Evolutionary conservation across 2,113 vertebrate species (phyloP), one percentile per base, ranked within the genome.

Genomic region (Sialia sialis): DNA sequence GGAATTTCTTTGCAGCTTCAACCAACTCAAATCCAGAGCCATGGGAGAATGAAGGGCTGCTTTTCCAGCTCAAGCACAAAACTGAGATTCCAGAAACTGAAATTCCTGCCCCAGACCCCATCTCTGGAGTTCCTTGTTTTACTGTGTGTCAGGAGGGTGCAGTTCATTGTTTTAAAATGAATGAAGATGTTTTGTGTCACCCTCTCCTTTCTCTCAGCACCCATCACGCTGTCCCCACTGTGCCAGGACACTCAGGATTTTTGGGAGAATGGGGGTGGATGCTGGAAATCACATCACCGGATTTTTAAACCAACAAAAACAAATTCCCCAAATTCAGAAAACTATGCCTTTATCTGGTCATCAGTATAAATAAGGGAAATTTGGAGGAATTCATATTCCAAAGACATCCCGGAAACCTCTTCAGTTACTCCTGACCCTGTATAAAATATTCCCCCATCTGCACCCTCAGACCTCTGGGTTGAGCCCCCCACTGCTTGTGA

Each of bases 111-210:
- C 41, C 67, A 51, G 70, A 56, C 7, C 9, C 2, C 41, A 6
- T 21, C 41, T 89, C 74, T 22, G 43, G 77, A 66, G 81, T 41
- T 59, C 48, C 9, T 21, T 48, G 69, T 74, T 73, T 51, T 20
- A 16, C 55, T 16, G 0, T 0, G 16, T 26, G 58, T 36, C 7
- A 0, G 0, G 0, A 74, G 68, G 64, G 12, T 9, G 9, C 1
- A 46, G 51, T 11, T 77, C 48, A 49, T 8, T 23, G 11, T 44
- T 44, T 69, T 16, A 77, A 66, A 90, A 79, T 7, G 36, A 93
- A 73, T 22, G 34, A 66, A 77, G 59, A 49, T 18, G 27, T 84
- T 73, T 54, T 27, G 19, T 38, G 64, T 13, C 16, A 5, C n/a
- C 20, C 7, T 84, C 38, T 62, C 29, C 51, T 29, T 38, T 23